phyloP scores from a whole-genome alignment of 2,888 invertebrate species.

The Oasisia sp. region DNA sequence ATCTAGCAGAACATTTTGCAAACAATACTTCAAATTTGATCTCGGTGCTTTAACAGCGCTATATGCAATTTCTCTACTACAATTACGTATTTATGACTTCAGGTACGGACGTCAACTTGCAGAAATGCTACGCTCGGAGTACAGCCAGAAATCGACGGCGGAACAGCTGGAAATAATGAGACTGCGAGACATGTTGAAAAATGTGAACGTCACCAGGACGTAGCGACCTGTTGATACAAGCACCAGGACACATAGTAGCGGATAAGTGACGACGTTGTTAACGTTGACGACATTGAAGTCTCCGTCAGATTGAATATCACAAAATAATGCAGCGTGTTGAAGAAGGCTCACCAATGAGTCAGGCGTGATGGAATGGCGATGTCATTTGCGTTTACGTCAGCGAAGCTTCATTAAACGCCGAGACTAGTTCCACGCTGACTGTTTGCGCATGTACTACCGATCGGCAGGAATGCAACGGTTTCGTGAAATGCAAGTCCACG shows the following conservation, averaged over 20 bases:
- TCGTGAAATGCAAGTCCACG: no score
- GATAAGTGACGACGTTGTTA: not conserved
- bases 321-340: not conserved
- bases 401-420: not conserved
- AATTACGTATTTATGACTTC: not conserved
- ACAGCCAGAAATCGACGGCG: not conserved
- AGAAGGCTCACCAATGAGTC: not conserved
- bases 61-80: no score
- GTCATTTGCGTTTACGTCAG: not conserved
- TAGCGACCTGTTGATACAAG: not conserved
- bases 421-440: not conserved
- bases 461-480: no score
- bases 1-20: no score
- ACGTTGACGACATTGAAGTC: not conserved
- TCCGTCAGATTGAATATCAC: not conserved
- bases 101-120: conserved; percentile 4
- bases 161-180: not conserved
- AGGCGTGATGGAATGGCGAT: not conserved
- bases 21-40: no score
- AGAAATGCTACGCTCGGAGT: conserved; percentile 4
- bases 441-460: no score
- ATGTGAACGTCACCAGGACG: not conserved
- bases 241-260: not conserved
- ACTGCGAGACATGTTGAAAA: not conserved
- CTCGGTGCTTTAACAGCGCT: no score